Conservation (phyloP, 2,888 invertebrate species). For the Quadroppia sp. region DNA sequence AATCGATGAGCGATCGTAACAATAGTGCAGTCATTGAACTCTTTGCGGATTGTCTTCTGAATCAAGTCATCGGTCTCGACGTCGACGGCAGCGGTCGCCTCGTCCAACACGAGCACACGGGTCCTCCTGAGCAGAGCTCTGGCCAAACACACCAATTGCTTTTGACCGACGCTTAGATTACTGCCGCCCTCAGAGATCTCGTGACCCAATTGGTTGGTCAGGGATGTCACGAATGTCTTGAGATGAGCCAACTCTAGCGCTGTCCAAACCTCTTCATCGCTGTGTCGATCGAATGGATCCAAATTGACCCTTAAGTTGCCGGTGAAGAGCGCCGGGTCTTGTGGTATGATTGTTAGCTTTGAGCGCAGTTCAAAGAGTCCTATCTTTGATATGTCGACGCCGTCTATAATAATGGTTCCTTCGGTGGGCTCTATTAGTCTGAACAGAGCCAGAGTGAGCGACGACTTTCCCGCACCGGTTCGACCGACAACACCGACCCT, state of each 20-base stretch:
- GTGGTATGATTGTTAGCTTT: slow-evolving; percentile 40
- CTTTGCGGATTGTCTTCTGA: slow-evolving; percentile 47
- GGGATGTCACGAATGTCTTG: slow-evolving; percentile 37
- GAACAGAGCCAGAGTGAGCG: slow-evolving; percentile 51
- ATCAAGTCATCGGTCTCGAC: slow-evolving; percentile 47
- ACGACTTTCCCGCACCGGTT: slow-evolving; percentile 53
- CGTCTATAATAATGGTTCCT: slow-evolving; percentile 42
- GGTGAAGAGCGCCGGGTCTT: slow-evolving; percentile 48
- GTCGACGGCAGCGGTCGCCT: slow-evolving; percentile 48
- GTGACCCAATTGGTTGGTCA: slow-evolving; percentile 58
- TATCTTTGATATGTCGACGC: slow-evolving; percentile 35
- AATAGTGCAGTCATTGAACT: slow-evolving; percentile 47
- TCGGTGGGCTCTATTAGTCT: slow-evolving; percentile 42
- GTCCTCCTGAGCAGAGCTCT: slow-evolving; percentile 46
- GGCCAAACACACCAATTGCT: slow-evolving; percentile 47
- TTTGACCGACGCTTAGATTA: slow-evolving; percentile 52
- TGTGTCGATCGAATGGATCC: slow-evolving; percentile 47
- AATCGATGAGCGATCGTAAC: slow-evolving; percentile 48
- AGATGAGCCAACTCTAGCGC: slow-evolving; percentile 48
- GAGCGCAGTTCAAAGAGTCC: slow-evolving; percentile 41
- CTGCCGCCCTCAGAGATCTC: slow-evolving; percentile 63
- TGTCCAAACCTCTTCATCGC: slow-evolving; percentile 47
- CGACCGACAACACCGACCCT: slow-evolving; percentile 59
- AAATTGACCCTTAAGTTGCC: slow-evolving; percentile 48
- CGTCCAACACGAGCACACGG: slow-evolving; percentile 47